These are phyloP conservation scores for Apodemia duryi DNA, from an alignment of 2,888 invertebrate genomes.

Conservation along the genomic window DNA sequence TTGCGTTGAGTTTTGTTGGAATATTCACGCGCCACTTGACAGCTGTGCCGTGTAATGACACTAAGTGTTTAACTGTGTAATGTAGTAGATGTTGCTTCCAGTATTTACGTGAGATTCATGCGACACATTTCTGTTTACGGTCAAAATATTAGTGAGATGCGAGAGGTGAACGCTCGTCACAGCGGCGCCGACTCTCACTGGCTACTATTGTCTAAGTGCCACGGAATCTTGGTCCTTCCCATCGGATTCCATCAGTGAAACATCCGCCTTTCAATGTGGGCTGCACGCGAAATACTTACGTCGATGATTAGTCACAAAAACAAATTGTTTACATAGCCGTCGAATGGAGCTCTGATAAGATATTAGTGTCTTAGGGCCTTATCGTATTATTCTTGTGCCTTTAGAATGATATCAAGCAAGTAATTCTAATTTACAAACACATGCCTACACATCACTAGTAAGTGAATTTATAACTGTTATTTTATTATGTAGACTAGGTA, in stretches of 20 bases:
- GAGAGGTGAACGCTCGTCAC: conserved; percentile 77
- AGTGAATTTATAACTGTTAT: conserved; percentile 2
- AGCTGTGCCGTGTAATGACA: conserved; percentile 68
- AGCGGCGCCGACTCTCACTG: conserved; percentile 76
- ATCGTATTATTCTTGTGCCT: conserved; percentile 10
- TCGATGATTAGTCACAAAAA: conserved; percentile 49
- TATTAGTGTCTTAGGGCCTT: conserved; percentile 40
- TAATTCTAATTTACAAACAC: background rate
- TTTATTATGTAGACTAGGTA: background rate
- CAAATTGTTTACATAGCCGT: conserved; percentile 42
- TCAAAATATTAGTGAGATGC: conserved; percentile 58
- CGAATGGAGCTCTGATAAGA: conserved; percentile 61
- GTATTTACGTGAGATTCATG: conserved; percentile 48
- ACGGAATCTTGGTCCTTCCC: conserved; percentile 77
- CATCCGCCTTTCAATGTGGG: conserved; percentile 64
- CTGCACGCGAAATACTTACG: conserved; percentile 59
- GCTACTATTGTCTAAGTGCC: conserved; percentile 76
- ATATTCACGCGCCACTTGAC: conserved; percentile 71
- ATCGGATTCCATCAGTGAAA: conserved; percentile 70
- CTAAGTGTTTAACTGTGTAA: conserved; percentile 56
- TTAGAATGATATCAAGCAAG: background rate
- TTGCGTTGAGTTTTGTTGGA: conserved; percentile 39
- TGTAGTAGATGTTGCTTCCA: conserved; percentile 57
- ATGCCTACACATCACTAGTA: background rate
- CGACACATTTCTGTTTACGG: conserved; percentile 36